Percentiles rank a stretch among this genome's conserved stretches.
Evolutionary conservation across 2,797 vertebrate genomes (phyloP).

Genomic region (Etheostoma perlongum): DNA sequence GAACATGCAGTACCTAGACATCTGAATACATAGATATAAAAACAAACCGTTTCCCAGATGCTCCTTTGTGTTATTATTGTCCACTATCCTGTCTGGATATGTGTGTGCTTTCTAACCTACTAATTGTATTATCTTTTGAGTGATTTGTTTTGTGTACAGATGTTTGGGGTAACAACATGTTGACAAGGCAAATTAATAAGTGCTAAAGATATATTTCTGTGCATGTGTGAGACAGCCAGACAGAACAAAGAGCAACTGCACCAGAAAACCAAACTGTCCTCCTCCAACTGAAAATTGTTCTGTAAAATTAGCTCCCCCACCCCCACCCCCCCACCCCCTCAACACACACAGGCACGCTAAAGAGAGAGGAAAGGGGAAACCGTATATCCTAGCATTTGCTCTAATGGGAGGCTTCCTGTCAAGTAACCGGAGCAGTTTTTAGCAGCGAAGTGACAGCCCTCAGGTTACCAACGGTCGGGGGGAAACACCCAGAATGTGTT

Average conservation of each 20-base stretch:
- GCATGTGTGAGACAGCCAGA: slow-evolving; percentile 17
- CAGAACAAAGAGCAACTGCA: slow-evolving; percentile 51
- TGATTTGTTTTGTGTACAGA: background rate
- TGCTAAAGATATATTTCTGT: slow-evolving; percentile 15
- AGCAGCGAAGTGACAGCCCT: slow-evolving; percentile 72
- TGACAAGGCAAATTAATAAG: slow-evolving; percentile 11
- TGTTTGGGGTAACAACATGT: slow-evolving; percentile 15
- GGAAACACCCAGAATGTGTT: slow-evolving; percentile 72
- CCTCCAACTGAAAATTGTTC: slow-evolving; percentile 67
- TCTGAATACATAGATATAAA: background rate
- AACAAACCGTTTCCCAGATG: background rate
- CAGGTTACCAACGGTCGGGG: slow-evolving; percentile 70
- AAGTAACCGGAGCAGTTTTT: slow-evolving; percentile 78
- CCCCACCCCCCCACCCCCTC: background rate
- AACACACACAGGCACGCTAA: slow-evolving; percentile 45
- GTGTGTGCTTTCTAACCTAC: background rate
- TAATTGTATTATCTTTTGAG: background rate
- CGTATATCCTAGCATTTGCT: slow-evolving; percentile 78
- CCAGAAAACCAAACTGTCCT: slow-evolving; percentile 49
- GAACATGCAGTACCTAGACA: background rate
- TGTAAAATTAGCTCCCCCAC: slow-evolving; percentile 63
- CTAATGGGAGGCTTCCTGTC: slow-evolving; percentile 85
- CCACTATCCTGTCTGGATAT: background rate
- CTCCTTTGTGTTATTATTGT: background rate
- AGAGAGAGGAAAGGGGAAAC: slow-evolving; percentile 68